Conservation (phyloP, 2,113 vertebrate genomes). For the Poecilia latipinna region DNA sequence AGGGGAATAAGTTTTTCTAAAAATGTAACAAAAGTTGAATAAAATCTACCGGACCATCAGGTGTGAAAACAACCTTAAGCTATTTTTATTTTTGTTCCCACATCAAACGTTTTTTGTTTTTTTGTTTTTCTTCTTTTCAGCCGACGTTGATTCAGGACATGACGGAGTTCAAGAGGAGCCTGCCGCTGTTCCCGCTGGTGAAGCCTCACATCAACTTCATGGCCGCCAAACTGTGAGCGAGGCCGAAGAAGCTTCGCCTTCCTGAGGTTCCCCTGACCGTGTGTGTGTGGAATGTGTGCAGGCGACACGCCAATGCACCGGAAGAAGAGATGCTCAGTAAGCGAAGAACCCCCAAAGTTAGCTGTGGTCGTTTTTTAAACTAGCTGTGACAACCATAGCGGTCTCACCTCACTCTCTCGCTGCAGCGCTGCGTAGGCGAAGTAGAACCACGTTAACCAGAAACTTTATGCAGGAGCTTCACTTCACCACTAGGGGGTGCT, state of each 20-base stretch:
- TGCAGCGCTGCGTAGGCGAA: slow-evolving; percentile 43
- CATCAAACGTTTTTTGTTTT: too few species aligned
- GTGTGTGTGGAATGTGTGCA: neutral
- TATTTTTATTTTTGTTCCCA: too few species aligned
- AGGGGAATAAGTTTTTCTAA: too few species aligned
- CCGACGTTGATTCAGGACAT: slow-evolving; percentile 92
- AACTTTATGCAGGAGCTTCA: neutral
- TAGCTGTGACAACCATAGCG: slow-evolving; percentile 44
- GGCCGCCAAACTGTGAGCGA: slow-evolving; percentile 96
- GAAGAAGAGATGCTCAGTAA: slow-evolving; percentile 28
- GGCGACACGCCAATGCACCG: too few species aligned
- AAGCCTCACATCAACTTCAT: slow-evolving; percentile 97
- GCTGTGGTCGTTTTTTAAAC: slow-evolving; percentile 26
- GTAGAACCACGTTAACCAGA: slow-evolving; percentile 19
- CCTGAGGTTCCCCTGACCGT: slow-evolving; percentile 36
- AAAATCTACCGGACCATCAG: too few species aligned
- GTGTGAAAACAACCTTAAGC: too few species aligned
- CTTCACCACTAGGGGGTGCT: neutral
- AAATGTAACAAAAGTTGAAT: too few species aligned
- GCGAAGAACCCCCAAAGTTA: slow-evolving; percentile 39
- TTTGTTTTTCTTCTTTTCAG: slow-evolving; percentile 67
- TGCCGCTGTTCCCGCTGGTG: slow-evolving; percentile 94
- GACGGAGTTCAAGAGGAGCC: slow-evolving; percentile 96
- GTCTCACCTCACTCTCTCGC: slow-evolving; percentile 42
- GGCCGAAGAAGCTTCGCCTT: neutral